phyloP scores from a whole-genome alignment of 1,140 invertebrate species.

The Apis cerana region DNA sequence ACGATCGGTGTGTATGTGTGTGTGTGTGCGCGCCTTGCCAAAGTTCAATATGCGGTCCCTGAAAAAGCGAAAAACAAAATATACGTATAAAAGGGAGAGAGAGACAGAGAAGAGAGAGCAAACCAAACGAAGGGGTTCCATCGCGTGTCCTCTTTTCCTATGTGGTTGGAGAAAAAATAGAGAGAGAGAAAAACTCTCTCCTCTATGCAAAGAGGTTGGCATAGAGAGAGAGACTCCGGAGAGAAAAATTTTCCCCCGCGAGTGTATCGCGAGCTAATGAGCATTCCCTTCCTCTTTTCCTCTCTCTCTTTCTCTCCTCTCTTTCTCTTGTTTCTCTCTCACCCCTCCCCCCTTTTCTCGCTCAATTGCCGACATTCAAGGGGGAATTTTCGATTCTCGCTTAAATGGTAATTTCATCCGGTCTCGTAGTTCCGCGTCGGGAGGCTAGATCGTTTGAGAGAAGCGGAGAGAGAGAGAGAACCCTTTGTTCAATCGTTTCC shows the following conservation, averaged over 20 bases:
- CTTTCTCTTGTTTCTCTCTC: background rate
- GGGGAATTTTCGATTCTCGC: conserved; percentile 31
- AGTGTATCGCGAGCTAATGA: conserved; percentile 6
- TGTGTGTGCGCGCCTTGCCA: background rate
- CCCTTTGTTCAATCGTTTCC: conserved; percentile 53
- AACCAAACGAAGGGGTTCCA: too few species aligned
- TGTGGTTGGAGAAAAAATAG: background rate
- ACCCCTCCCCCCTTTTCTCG: background rate
- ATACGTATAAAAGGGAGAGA: background rate
- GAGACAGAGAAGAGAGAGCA: background rate
- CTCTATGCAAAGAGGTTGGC: too few species aligned
- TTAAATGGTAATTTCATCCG: conserved; percentile 47
- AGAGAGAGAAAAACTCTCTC: background rate
- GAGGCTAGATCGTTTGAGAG: conserved; percentile 36
- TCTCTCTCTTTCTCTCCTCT: background rate
- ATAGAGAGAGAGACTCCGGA: background rate
- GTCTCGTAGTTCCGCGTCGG: conserved; percentile 20
- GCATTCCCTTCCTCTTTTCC: background rate
- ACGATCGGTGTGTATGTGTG: too few species aligned
- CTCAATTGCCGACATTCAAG: background rate
- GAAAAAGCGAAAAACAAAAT: background rate
- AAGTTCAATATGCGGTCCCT: background rate
- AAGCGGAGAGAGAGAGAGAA: conserved; percentile 1
- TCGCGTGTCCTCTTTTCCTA: too few species aligned
- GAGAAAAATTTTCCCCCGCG: background rate